Evolutionary conservation across 1,140 invertebrate genomes (phyloP), one percentile per base, ranked within the genome.

Genomic region (Papilio machaon): DNA sequence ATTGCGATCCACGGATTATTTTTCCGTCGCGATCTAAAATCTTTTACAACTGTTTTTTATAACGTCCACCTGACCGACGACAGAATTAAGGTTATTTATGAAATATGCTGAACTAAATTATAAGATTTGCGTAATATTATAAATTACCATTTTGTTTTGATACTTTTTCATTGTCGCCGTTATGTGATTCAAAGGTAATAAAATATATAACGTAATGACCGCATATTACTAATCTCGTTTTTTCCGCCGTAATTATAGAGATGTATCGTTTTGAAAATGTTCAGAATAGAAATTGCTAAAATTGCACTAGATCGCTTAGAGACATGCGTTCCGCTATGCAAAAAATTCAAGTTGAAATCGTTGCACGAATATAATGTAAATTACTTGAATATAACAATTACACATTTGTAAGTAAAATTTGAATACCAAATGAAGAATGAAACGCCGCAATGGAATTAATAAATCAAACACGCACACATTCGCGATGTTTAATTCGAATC

Each of bases 201-300:
- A 79, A 79, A 64, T 79, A 46, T 23, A 47, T 67, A 23, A 9
- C 23, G 81, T 85, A 79, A 84, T 83, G 81, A 79, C 81, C 82
- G 85, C 80, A 80, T 82, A 78, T 82, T 77, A 92, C 91, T 92
- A 92, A 91, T 88, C 89, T 91, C 87, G 90, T 93, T 93, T 91
- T 91, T 93, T 93, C 91, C 93, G 92, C 91, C 92, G 92, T 89
- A 92, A 93, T 92, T 93, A 93, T 93, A 92, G 92, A 92, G 91
- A 91, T 90, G 90, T 91, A 92, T 91, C 87, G 8, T 60, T 19
- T 23, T n/a, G 23, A 30, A 60, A 52, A 52, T 17, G 7, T 17
- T 4, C 49, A 52, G 10, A 49, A 49, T 49, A 1, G 49, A 10
- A 52, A 52, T 60, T 60, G 19, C 2, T 60, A 19, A 60, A 9